Base-by-base conservation (phyloP, 2,888 invertebrate genomes). In the Meiosimyza platycephala region DNA sequence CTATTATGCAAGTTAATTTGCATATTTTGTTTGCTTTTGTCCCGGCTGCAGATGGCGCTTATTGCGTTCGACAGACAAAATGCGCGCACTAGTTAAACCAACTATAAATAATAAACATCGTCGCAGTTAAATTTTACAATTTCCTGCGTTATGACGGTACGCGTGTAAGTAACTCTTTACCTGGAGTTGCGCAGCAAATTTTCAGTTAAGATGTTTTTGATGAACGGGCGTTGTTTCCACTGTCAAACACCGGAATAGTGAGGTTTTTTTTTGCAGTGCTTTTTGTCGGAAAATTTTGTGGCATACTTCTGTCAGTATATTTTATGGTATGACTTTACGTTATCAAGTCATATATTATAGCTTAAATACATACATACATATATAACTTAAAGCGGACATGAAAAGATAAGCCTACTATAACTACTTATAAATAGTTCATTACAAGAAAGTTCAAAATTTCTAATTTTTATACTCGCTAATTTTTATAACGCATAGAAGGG, bases 171-270 rank as follows among this genome's bases (percentile, higher is more conserved):
- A 13, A 16, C 22, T 28, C 18, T 15, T 18, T 12, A 50, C 6
- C 52, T 28, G 67, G 51, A 71, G 65, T 64, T 59, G 66, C 62
- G 65, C 52, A 47, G 55, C 72, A 72, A 72, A 62, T 67, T 67
- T 67, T 72, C 67, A 72, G 67, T 67, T 67, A 67, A 67, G 67
- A 63, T 72, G 72, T 72, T 66, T 66, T 28, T 69, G 15, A 59
- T 22, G 52, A 47, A 28, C 59, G 66, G 57, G 3, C 62, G 28
- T 22, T 54, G n/a, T 16, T 12, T 64, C 47, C 9, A 40, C 64
- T 55, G 11, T n/a, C 50, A 63, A 13, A 47, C 5, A 47, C 16
- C 51, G 28, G 59, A 59, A 28, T 22, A 60, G 59, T 55, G 33
- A 18, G 18, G 18, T 54, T 48, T 28, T 15, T n/a, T 64, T 50